A percentile compares a stretch with the other conserved stretches of the same genome.
These are phyloP conservation scores for Sebastes diaconus DNA, from an alignment of 2,797 vertebrate species.

Conservation along the genomic window DNA sequence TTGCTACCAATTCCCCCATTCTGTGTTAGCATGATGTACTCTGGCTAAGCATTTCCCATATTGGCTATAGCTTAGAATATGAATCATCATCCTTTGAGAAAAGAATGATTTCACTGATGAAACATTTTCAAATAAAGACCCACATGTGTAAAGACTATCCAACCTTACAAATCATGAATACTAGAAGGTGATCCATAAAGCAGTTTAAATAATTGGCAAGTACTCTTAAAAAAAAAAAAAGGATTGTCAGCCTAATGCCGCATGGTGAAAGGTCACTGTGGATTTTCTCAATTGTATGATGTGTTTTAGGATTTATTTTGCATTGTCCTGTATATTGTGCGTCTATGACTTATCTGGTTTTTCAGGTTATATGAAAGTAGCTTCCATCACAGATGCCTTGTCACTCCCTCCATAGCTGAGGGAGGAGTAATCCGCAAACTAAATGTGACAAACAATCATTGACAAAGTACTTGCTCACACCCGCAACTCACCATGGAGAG, in stretches of 20 bases:
- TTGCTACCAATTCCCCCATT: too few relatives aligned
- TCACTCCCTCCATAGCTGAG: background rate
- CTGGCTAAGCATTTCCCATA: too few relatives aligned
- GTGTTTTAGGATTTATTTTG: too few relatives aligned
- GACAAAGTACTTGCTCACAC: background rate
- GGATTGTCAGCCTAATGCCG: too few relatives aligned
- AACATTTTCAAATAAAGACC: background rate
- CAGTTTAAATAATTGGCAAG: background rate
- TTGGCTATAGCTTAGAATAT: background rate
- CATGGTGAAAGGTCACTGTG: too few relatives aligned
- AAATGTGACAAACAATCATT: background rate
- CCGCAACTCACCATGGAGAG: conserved; percentile 39
- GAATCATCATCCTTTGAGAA: background rate
- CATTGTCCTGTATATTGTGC: too few relatives aligned
- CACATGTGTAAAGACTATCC: background rate
- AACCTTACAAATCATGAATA: background rate
- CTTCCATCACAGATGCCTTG: background rate
- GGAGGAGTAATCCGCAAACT: conserved; percentile 15
- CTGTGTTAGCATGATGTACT: too few relatives aligned
- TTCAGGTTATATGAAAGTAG: conserved; percentile 3
- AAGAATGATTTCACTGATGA: background rate
- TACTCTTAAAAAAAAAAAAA: background rate
- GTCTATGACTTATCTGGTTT: background rate
- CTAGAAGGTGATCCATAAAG: background rate
- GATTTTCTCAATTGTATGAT: too few relatives aligned